phyloP scores from a whole-genome alignment of 2,113 vertebrate species.

The Scartelaos histophorus region DNA sequence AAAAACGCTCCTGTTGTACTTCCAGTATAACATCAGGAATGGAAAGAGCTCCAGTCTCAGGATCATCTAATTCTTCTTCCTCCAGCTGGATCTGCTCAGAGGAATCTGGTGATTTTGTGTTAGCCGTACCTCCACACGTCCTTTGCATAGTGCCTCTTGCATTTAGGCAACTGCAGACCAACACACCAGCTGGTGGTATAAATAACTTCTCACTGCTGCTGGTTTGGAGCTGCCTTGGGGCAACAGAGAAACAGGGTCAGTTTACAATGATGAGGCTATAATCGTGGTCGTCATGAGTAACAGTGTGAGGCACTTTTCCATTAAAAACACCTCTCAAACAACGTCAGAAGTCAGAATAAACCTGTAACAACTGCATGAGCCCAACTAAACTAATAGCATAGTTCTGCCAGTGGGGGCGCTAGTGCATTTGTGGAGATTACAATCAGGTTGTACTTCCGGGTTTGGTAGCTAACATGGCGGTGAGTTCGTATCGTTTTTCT shows the following conservation, averaged over 20 bases:
- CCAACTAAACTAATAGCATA: conserved; percentile 21
- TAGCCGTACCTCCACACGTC: conserved; percentile 12
- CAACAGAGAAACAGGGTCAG: conserved; percentile 39
- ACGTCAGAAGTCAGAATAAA: background rate
- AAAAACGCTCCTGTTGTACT: conserved; percentile 78
- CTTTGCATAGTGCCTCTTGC: conserved; percentile 17
- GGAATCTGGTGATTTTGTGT: conserved; percentile 1
- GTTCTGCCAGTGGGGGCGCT: background rate
- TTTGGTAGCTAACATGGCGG: conserved; percentile 66
- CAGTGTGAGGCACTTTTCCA: background rate
- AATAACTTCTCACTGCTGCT: conserved; percentile 39
- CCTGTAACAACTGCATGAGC: background rate
- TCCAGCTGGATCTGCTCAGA: conserved; percentile 24
- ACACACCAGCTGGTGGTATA: conserved; percentile 53
- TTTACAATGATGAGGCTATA: conserved; percentile 46
- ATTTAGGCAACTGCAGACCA: conserved; percentile 34
- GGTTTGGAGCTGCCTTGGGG: conserved; percentile 11
- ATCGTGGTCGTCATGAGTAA: background rate
- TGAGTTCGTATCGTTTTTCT: conserved; percentile 49
- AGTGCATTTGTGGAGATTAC: conserved; percentile 48
- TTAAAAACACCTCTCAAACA: background rate
- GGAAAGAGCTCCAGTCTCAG: conserved; percentile 23
- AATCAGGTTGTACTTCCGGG: conserved; percentile 59
- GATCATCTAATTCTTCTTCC: conserved; percentile 22
- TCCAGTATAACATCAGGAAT: conserved; percentile 66